Base-by-base conservation (phyloP, 2,113 vertebrate species). In the Paramormyrops kingsleyae region DNA sequence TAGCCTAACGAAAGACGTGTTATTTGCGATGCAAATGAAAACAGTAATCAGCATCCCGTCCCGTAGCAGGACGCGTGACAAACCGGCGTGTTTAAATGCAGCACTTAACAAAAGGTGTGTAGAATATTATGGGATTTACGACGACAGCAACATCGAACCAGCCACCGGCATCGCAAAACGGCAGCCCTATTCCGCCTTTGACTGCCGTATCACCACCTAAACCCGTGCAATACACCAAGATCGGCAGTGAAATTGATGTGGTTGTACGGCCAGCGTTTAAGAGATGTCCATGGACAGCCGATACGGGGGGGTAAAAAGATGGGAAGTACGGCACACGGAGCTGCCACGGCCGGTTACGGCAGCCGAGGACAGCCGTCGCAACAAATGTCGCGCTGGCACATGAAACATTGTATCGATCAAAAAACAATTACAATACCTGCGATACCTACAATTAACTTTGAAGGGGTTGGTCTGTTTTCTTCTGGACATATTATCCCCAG, bases 401-500 rank as follows among this genome's bases (percentile, higher is more conserved):
- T 13, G 47, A n/a, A 53, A 86, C 50, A 70, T n/a, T 66, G 39
- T 62, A 90, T 88, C 53, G 87, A 92, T 92, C 50, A 90, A 91
- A 92, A 46, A 89, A 84, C 50, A 89, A 91, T 35, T 92, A 92
- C 91, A 92, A 94, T 93, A 95, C 92, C 94, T 94, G 90, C 19
- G 92, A 96, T 97, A 97, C 96, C 94, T 96, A 96, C 96, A 97
- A 95, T 96, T 92, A 94, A 96, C 96, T 97, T 95, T 97, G 95
- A 97, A 97, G 91, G 96, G 96, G 93, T 95, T 97, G 95, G 94
- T 96, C 94, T 96, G 96, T 96, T 97, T 97, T 90, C 96, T 94
- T 91, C 95, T 96, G 92, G 96, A 96, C 96, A 97, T 96, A 96
- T 95, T 96, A 96, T 77, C 88, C 93, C 89, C 92, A 91, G 93